Evolutionary conservation across 2,113 vertebrate genomes (phyloP).

Genomic region (Rana temporaria): DNA sequence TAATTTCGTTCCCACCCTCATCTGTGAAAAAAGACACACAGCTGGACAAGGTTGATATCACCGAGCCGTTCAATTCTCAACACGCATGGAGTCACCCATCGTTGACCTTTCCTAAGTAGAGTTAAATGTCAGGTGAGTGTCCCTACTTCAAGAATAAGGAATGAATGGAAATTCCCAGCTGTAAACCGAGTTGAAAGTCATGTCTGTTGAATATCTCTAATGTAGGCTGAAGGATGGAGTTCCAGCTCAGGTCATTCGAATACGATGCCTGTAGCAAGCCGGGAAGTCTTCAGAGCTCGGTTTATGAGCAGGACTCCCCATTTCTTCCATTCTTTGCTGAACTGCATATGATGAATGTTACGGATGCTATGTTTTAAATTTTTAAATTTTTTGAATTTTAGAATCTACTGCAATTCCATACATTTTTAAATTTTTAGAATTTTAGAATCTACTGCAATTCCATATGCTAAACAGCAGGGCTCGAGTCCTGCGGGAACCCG

Average conservation of each 20-base stretch:
- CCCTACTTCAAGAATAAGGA: not conserved
- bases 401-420: no score
- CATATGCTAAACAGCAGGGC: no score
- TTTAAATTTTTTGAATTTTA: no score
- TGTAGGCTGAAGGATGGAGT: not conserved
- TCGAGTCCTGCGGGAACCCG: no score
- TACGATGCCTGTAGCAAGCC: not conserved
- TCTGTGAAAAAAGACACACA: not conserved
- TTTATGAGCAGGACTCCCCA: no score
- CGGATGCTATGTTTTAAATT: no score
- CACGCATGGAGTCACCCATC: not conserved
- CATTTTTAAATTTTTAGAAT: no score
- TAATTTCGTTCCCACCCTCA: not conserved
- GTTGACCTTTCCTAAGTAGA: not conserved
- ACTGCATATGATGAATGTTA: no score
- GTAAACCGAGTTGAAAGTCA: not conserved
- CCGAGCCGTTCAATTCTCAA: no score
- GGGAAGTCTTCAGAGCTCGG: not conserved
- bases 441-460: no score
- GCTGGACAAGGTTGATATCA: not conserved
- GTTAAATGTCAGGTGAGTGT: not conserved
- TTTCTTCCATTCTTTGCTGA: no score
- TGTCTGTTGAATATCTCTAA: slow-evolving; percentile 1
- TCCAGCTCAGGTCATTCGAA: slow-evolving; percentile 6
- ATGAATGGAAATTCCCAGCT: not conserved